Conservation (phyloP, 1,140 invertebrate species). For the Tenebrio molitor region DNA sequence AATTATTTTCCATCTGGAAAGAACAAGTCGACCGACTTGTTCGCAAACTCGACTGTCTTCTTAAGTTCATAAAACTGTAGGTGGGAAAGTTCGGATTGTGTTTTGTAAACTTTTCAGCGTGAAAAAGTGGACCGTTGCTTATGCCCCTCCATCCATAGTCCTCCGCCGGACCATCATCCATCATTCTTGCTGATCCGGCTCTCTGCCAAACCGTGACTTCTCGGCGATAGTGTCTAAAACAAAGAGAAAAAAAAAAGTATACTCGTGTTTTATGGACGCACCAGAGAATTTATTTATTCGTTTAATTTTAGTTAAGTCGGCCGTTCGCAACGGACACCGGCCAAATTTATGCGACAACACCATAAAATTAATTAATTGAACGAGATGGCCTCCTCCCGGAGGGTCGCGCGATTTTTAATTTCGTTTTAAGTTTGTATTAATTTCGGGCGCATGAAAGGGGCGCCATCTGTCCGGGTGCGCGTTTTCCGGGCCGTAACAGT, state of each 20-base stretch:
- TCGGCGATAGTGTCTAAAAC: neutral
- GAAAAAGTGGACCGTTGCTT: conserved; percentile 20
- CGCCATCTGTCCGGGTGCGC: conserved; percentile 51
- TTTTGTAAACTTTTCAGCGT: conserved; percentile 38
- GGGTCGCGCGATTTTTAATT: conserved; percentile 19
- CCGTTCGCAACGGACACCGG: neutral
- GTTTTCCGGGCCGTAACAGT: conserved; percentile 59
- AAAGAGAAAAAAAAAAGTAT: too few relatives aligned
- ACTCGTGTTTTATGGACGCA: neutral
- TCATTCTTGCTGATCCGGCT: conserved; percentile 27
- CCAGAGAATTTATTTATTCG: conserved; percentile 12
- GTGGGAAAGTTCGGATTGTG: conserved; percentile 39
- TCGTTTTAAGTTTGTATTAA: conserved; percentile 40
- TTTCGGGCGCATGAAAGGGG: conserved; percentile 41
- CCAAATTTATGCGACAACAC: conserved; percentile 13
- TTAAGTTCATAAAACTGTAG: conserved; percentile 34
- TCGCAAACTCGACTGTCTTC: conserved; percentile 3
- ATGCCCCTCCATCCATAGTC: neutral
- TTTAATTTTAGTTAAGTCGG: neutral
- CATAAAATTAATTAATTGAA: conserved; percentile 33
- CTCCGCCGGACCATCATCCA: conserved; percentile 15
- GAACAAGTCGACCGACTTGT: neutral
- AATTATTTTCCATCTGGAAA: conserved; percentile 20
- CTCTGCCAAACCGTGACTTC: conserved; percentile 18
- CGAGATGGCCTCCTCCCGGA: conserved; percentile 1